Evolutionary conservation across 2,888 invertebrate species (phyloP), one percentile per base, ranked within the genome.

Genomic region (Philonicus albiceps): DNA sequence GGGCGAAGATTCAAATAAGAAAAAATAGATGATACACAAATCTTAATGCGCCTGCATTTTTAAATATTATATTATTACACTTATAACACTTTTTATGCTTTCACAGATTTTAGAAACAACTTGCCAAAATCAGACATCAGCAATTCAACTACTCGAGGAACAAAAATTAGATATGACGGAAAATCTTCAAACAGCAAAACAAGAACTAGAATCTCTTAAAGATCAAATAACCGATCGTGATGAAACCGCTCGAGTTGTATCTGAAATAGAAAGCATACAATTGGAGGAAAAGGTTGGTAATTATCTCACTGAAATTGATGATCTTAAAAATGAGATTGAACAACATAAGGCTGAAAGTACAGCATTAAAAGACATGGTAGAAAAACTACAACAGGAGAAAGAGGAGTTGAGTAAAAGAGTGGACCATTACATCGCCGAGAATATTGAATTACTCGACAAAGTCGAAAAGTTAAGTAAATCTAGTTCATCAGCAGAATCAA

Each of bases 211-310:
- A 85, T 93, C 93, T 72, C 93, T 95, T 88, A 94, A 95, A 90
- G 94, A 94, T 89, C 94, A 94, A 90, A 90, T 95, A 89, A 93
- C 95, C 86, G 93, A 94, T 75, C 94, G 94, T 89, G 92, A 95
- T 5, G 94, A 95, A 91, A 95, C 93, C 91, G 94, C 94, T 85
- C 94, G 95, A 90, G 96, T 97, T n/a, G 94, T 94, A 34, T 95
- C 96, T 1, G 96, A 97, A 93, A 95, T 97, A 90, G 95, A 95
- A 89, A 95, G 95, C 7, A 95, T 96, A 53, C 96, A 96, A 89
- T 91, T 96, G 87, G 97, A 97, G 91, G 97, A 97, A 91, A 95
- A 96, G 91, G 92, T 96, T 76, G 96, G 94, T 84, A 90, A 91
- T 1, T 89, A 91, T n/a, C 89, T 90, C 34, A 91, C 89, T 90